Conservation (phyloP, 2,797 vertebrate species). For the Fringilla coelebs region DNA sequence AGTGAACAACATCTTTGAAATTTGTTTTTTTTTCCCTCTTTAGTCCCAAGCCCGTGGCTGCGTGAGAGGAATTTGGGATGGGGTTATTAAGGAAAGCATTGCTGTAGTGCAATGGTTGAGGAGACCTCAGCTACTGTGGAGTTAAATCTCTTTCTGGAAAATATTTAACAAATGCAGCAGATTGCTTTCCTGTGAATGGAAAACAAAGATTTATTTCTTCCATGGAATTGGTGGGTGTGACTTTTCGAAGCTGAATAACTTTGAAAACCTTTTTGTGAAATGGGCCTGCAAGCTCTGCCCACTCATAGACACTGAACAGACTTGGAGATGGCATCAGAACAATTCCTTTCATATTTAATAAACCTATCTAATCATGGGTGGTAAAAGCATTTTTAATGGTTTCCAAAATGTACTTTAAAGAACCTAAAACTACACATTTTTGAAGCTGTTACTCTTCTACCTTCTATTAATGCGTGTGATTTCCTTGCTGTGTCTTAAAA, state of each 20-base stretch:
- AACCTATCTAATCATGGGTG: not conserved
- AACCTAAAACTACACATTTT: not conserved
- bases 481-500: not conserved
- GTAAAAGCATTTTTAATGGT: not conserved
- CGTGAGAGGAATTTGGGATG: not conserved
- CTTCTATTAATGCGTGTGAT: not conserved
- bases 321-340: not conserved
- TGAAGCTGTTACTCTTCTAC: not conserved
- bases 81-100: not conserved
- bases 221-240: not conserved
- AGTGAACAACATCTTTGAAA: not conserved
- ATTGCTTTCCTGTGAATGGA: not conserved
- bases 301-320: not conserved
- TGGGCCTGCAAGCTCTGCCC: not conserved
- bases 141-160: constrained; percentile 4
- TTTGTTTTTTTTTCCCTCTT: not conserved
- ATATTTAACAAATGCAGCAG: not conserved
- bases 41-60: not conserved
- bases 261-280: not conserved
- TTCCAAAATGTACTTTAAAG: not conserved
- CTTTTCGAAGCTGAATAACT: not conserved
- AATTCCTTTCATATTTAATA: not conserved
- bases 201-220: not conserved
- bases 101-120: not conserved
- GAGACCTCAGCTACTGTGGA: not conserved